Base-by-base conservation (phyloP, 2,888 invertebrate genomes). In the Pollenia amentaria region DNA sequence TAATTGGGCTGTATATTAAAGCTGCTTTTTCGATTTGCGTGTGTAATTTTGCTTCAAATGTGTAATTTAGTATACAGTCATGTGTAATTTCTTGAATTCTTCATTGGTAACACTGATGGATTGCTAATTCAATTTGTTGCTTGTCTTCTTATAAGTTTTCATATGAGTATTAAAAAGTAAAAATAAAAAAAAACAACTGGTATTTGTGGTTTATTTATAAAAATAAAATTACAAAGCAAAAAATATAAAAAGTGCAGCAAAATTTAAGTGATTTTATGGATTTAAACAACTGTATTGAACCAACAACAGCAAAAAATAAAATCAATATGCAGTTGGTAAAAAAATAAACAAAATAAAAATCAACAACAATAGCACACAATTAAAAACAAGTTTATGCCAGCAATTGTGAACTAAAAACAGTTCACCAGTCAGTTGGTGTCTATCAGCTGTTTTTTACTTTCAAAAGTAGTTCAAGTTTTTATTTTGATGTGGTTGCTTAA, bases 391-490 rank as follows among this genome's bases (percentile, higher is more conserved):
- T 65, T 72, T 3, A 12, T 44, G 6, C 8, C 29, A 46, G 42
- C 40, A n/a, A 42, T 38, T 77, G 21, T 21, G 8, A 8, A 51
- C 8, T 42, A 48, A n/a, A 29, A 44, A 14, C 29, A 29, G 29
- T 29, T 29, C 29, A 21, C 55, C 16, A 21, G 7, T 44, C 11
- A n/a, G 44, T 65, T 65, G 6, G 18, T 29, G 14, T 40, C 21
- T 21, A 70, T 65, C 82, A 85, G 82, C 84, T 79, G 84, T 76
- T 76, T 75, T n/a, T 83, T 75, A 83, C 79, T 83, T 83, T 79
- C 42, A 83, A 83, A 83, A 80, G 70, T 86, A 83, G 86, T 80
- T 76, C 83, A 83, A 86, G 85, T 82, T 81, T 72, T 79, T 75
- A 40, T 77, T 79, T 80, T 80, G 62, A 4, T 16, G 9, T 60